Evolutionary conservation across 2,888 invertebrate species (phyloP), one percentile per base, ranked within the genome.

Genomic region (Apotomis capreana): DNA sequence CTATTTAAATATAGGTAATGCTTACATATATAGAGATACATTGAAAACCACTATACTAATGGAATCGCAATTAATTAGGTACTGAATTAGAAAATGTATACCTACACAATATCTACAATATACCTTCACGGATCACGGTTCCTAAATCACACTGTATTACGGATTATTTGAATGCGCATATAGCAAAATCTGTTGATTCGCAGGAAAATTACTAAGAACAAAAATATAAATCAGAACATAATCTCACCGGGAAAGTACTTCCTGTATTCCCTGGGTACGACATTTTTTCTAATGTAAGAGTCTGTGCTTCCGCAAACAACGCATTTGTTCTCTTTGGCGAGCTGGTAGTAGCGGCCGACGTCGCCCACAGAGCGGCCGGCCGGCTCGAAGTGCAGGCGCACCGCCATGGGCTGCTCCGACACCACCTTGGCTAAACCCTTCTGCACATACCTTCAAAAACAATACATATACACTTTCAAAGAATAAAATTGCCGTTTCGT

Each of bases 191-290:
- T 15, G 15, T 15, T 15, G 15, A 15, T 15, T 15, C 15, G 15
- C 15, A 15, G 15, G 15, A 15, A 15, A 15, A 15, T 15, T 15
- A 15, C 15, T 1, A 15, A 15, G 15, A 15, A 26, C 26, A 49
- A 49, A 49, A 49, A 49, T 10, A 49, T 10, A 9, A 49, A 26
- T 26, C 57, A 36, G 9, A 12, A 12, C 4, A 57, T 12, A n/a
- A n/a, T 83, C 86, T 84, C 76, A 95, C 95, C 92, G 63, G 96
- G 96, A 77, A 96, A 96, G 77, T 95, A 95, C 89, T 95, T 96
- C 75, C 97, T 94, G 82, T 97, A 97, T 86, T 97, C 97, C 70
- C 95, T 94, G 0, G 97, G 97, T 49, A 97, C 95, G n/a, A 97
- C 94, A 78, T 96, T 96, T 87, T 97, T 97, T 26, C 96, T 89